These are phyloP conservation scores for Rafetus swinhoei DNA, from an alignment of 2,113 vertebrate species.

Conservation along the genomic window DNA sequence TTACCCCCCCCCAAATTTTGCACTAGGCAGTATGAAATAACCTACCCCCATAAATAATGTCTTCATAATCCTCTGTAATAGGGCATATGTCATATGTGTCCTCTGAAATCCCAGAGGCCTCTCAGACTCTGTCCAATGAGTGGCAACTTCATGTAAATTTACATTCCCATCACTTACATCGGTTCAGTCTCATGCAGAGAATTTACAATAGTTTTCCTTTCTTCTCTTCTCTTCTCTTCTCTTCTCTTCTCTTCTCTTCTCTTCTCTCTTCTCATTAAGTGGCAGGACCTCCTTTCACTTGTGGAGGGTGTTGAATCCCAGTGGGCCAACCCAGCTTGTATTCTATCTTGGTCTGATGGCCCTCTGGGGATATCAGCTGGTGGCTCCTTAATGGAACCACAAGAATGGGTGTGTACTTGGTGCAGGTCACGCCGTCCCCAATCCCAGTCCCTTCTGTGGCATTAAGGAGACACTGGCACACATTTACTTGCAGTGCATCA, in stretches of 20 bases:
- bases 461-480: too few relatives aligned
- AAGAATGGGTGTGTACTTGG: background rate
- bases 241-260: too few relatives aligned
- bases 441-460: background rate
- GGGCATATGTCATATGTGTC: too few relatives aligned
- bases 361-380: background rate
- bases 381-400: background rate
- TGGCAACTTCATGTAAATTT: too few relatives aligned
- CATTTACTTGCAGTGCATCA: too few relatives aligned
- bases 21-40: background rate
- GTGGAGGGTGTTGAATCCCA: background rate
- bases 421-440: background rate
- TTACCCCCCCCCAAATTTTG: background rate
- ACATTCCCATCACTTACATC: too few relatives aligned
- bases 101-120: too few relatives aligned
- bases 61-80: background rate
- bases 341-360: background rate
- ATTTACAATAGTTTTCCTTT: too few relatives aligned
- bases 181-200: too few relatives aligned
- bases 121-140: too few relatives aligned
- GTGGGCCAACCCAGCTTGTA: background rate
- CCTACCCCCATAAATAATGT: background rate
- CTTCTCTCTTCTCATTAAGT: background rate
- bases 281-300: background rate
- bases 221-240: too few relatives aligned